Percentiles rank a stretch among this genome's conserved stretches.
These are phyloP conservation scores for Drosophila oshimai DNA, from an alignment of 1,140 invertebrate species.

Conservation along the genomic window DNA sequence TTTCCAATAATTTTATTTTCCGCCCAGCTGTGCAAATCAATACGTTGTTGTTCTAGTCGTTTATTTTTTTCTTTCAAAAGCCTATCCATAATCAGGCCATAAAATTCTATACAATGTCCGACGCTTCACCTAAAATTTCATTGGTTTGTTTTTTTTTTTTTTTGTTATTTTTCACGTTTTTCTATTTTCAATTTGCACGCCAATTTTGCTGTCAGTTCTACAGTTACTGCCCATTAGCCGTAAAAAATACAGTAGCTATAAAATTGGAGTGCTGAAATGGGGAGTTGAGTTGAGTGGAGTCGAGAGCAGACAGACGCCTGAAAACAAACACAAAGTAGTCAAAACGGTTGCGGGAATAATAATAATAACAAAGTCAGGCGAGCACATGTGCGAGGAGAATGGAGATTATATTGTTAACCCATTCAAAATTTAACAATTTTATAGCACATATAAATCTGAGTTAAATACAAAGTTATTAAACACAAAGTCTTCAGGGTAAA, in stretches of 20 bases:
- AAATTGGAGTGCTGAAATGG: constrained; percentile 21
- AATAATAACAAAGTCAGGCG: constrained; percentile 11
- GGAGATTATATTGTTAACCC: background rate
- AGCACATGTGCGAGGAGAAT: background rate
- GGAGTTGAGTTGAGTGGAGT: background rate
- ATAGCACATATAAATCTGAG: background rate
- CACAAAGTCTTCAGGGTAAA: too few species aligned
- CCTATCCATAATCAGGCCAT: constrained; percentile 43
- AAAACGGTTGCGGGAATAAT: constrained; percentile 18
- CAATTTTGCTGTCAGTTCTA: constrained; percentile 66
- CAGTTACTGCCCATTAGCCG: constrained; percentile 65
- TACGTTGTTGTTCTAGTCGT: constrained; percentile 12
- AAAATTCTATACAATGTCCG: constrained; percentile 39
- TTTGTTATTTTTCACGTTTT: constrained; percentile 2
- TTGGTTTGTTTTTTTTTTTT: constrained; percentile 24
- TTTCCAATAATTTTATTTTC: background rate
- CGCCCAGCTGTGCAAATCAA: constrained; percentile 58
- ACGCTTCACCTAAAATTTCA: constrained; percentile 35
- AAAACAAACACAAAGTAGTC: constrained; percentile 35
- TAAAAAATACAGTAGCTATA: constrained; percentile 72
- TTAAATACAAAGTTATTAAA: too few species aligned
- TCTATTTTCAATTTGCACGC: constrained; percentile 61
- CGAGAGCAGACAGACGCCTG: constrained; percentile 16
- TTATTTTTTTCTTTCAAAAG: background rate
- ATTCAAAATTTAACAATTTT: too few species aligned